These are phyloP conservation scores for Chaetorhynchus papuensis DNA, from an alignment of 2,113 vertebrate genomes.

Conservation along the genomic window DNA sequence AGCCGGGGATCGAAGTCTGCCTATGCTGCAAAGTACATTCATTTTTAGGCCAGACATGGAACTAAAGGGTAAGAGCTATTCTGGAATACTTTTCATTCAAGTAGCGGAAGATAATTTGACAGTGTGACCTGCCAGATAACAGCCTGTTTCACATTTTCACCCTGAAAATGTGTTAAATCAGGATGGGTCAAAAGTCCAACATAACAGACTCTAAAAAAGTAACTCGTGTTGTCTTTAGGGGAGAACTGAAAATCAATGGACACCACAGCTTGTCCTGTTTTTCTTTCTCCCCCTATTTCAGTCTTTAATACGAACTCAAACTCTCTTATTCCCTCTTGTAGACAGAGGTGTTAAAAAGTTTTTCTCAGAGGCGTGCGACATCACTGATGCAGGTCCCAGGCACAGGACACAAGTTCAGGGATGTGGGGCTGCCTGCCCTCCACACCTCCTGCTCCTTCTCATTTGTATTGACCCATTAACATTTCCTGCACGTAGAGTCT, in stretches of 20 bases:
- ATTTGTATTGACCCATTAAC: neutral
- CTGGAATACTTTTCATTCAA: neutral
- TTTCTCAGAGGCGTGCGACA: neutral
- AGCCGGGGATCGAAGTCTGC: neutral
- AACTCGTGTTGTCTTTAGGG: neutral
- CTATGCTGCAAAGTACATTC: neutral
- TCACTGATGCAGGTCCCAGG: neutral
- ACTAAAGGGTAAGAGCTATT: neutral
- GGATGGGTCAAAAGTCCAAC: constrained; percentile 1
- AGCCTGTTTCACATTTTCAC: neutral
- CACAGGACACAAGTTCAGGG: neutral
- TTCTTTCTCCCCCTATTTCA: neutral
- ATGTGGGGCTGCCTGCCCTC: neutral
- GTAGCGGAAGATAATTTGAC: neutral
- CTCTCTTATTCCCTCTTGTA: neutral
- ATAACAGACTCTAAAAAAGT: neutral
- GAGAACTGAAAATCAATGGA: neutral
- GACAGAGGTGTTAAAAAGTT: neutral
- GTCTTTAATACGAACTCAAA: neutral
- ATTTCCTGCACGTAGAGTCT: neutral
- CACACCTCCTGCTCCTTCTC: neutral
- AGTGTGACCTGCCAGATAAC: neutral
- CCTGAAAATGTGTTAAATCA: neutral
- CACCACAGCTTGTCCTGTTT: neutral
- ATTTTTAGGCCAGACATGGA: neutral